Base-by-base conservation (phyloP, 2,797 vertebrate species). In the Leptatherina wallacei region DNA sequence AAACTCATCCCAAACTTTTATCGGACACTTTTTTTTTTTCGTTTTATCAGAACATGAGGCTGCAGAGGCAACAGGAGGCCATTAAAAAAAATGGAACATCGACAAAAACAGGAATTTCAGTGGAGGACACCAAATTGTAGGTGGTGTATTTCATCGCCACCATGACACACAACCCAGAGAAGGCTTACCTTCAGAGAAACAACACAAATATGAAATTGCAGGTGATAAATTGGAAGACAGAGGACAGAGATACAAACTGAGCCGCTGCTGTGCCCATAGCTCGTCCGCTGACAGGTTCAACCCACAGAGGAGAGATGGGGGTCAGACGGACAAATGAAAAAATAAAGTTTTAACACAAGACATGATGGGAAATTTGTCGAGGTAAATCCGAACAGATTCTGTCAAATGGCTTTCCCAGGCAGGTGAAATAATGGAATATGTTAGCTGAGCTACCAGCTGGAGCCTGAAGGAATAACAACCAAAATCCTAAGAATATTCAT, bases 361-460 rank as follows among this genome's bases (percentile, higher is more conserved):
- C 12, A 30, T 81, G 24, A 68, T 60, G 74, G 55, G 51, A 59
- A 38, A 57, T 61, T 6, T 61, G 59, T 67, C 32, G 10, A 10
- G 3, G 65, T 51, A 72, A 24, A 44, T 30, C 42, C 44, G 47
- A 78, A 49, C 12, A 12, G 36, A 52, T 52, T 0, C 4, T 12
- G 18, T 49, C n/a, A 30, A 38, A 61, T 24, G 14, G 6, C 47
- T 54, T 30, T 24, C 20, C n/a, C 20, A 2, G 1, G 61, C 22
- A 11, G 52, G n/a, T 33, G 10, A 44, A 29, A 40, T 10, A 24
- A 14, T 0, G 4, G 55, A 33, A 22, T 24, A 47, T 47, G 11
- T 27, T 52, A 36, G 29, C 22, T 61, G 66, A 13, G 18, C 51
- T 42, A 22, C 9, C n/a, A 38, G 51, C 33, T 51, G 14, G 7